Conservation (phyloP, 2,888 invertebrate genomes). For the Thymelicus acteon region DNA sequence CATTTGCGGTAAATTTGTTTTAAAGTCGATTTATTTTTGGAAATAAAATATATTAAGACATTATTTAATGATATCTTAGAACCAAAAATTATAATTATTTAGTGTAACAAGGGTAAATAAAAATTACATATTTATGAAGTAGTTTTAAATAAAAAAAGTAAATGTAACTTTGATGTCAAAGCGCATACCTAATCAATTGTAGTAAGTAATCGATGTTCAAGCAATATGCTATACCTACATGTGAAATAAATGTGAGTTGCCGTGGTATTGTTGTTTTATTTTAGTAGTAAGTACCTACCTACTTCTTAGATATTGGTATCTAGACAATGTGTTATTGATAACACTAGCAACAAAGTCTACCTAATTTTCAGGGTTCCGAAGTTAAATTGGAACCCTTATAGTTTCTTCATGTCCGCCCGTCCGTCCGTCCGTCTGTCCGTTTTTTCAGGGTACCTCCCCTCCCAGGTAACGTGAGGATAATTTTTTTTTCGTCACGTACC, state of each 20-base stretch:
- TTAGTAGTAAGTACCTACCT: too few species aligned
- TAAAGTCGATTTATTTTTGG: conserved; percentile 2
- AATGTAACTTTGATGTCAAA: not conserved
- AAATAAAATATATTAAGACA: not conserved
- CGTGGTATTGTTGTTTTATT: conserved; percentile 11
- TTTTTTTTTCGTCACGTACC: too few species aligned
- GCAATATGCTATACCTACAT: not conserved
- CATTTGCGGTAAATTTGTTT: not conserved
- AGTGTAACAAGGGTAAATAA: not conserved
- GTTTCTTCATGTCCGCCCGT: too few species aligned
- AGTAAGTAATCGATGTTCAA: conserved; percentile 11
- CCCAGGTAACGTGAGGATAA: too few species aligned
- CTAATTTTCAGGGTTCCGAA: too few species aligned
- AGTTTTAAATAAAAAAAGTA: not conserved
- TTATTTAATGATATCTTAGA: not conserved
- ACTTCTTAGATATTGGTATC: too few species aligned
- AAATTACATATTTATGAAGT: not conserved
- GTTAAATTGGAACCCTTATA: too few species aligned
- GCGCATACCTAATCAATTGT: not conserved
- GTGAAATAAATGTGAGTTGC: conserved; percentile 29
- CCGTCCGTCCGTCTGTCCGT: too few species aligned
- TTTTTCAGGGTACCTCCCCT: too few species aligned
- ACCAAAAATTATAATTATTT: not conserved
- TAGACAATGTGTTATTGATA: too few species aligned
- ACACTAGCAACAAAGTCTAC: too few species aligned